phyloP scores from a whole-genome alignment of 2,113 vertebrate genomes.

The Hemiscyllium ocellatum region DNA sequence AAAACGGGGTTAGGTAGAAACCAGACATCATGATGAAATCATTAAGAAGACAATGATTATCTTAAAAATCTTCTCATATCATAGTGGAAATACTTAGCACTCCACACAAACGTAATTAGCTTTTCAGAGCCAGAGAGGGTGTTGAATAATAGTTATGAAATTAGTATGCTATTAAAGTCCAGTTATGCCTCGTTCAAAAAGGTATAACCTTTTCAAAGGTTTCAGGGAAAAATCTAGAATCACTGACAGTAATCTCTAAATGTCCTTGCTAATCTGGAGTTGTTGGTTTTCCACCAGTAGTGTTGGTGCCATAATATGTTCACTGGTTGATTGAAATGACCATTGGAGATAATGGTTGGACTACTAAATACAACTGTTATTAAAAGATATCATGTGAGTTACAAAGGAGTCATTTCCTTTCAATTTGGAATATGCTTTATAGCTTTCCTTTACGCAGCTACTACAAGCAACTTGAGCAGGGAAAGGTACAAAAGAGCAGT shows the following conservation, averaged over 20 bases:
- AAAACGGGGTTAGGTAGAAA: too few relatives aligned
- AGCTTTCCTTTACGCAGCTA: not conserved
- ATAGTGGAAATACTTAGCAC: too few relatives aligned
- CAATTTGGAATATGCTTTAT: not conserved
- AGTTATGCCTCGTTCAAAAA: not conserved
- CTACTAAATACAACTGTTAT: not conserved
- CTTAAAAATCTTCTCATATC: too few relatives aligned
- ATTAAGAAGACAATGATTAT: too few relatives aligned
- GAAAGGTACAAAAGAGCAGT: not conserved
- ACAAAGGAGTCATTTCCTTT: not conserved
- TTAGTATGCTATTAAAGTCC: too few relatives aligned
- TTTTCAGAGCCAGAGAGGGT: too few relatives aligned
- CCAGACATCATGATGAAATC: too few relatives aligned
- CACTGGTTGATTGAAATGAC: not conserved
- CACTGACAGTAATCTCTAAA: not conserved
- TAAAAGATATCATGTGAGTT: not conserved
- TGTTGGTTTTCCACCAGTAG: not conserved
- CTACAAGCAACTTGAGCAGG: not conserved
- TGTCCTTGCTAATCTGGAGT: not conserved
- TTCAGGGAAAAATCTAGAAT: not conserved
- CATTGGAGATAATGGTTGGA: not conserved
- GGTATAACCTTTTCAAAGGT: not conserved
- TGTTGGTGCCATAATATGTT: not conserved
- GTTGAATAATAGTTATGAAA: too few relatives aligned
- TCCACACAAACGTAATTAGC: too few relatives aligned